Base-by-base conservation (phyloP, 2,113 vertebrate species). In the Oncorhynchus mykiss region DNA sequence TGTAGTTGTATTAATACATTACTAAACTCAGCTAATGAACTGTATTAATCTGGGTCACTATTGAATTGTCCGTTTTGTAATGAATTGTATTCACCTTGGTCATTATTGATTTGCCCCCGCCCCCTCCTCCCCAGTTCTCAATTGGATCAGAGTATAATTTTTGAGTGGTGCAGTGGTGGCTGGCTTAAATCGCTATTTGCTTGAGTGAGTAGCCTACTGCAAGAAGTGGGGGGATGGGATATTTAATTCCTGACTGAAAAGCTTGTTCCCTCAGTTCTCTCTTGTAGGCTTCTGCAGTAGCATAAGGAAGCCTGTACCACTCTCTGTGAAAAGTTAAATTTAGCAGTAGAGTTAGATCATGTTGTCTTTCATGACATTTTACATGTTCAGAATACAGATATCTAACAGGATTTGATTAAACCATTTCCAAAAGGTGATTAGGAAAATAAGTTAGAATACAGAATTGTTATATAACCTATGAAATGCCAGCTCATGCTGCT, bases 201-300 rank as follows among this genome's bases (percentile, higher is more conserved):
- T 70, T 79, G 70, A 88, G 49, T 71, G 70, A 81, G 76, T 80
- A 77, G 74, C 7, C 49, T 45, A 39, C 66, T 14, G 74, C 73
- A 71, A 70, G 74, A 25, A 24, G 48, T 66, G 83, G 78, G 80
- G 51, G 85, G 82, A 78, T 76, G 80, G 82, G 77, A 22, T 67
- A 70, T 78, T 60, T 77, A 71, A 84, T 83, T 81, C 75, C 80
- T 81, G 75, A 70, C 72, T 77, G 72, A 79, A 85, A 81, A 76
- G 75, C 71, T 72, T 73, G 70, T 70, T 78, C 76, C 67, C 74
- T 67, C 31, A 20, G 25, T 73, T 45, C 39, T 45, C 39, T 45
- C 39, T 12, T 34, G 18, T 8, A 68, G 31, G 67, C 67, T 34
- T 34, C 29, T 68, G 31, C 69, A 71, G 48, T 24, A 71, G 25